Evolutionary conservation across 2,797 vertebrate genomes (phyloP), one percentile per base, ranked within the genome.

Genomic region (Oreortyx pictus): DNA sequence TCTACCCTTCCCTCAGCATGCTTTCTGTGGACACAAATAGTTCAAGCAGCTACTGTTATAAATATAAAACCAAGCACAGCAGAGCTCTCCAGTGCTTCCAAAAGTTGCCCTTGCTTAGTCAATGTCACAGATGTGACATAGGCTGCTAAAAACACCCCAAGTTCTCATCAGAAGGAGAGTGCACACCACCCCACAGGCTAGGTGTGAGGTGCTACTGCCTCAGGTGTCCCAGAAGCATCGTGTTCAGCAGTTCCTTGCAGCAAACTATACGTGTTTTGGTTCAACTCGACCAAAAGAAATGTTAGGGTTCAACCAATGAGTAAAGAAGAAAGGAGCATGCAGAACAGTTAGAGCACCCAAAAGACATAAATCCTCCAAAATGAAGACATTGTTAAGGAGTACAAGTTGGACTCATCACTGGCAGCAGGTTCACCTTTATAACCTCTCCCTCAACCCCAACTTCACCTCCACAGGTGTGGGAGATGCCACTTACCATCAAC

Each of bases 401-500:
- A 23, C 44, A 79, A 33, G 6, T 43, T 47, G n/a, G 9, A 5
- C 44, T 31, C 11, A 3, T 16, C 2, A 5, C 12, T 27, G 49
- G 25, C 50, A 86, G 24, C 20, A n/a, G 6, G 17, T 10, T 75
- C n/a, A 0, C 0, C 67, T 66, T 56, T 0, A 1, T 31, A 62
- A 60, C 23, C 10, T 24, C 33, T n/a, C 18, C 11, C n/a, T 7
- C 24, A 70, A 1, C 1, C 9, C 66, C 22, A 7, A 9, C 22
- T 31, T 23, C 31, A 50, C 25, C 14, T n/a, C n/a, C n/a, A n/a
- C 19, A 57, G 31, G 19, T 17, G 10, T 19, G 16, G 52, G 52
- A 57, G 75, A 33, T 0, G 0, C 7, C 33, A 46, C 97, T 98
- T 93, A 98, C 98, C 97, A 2, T 94, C 94, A 8, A 84, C 62